Percentiles rank a stretch among this genome's conserved stretches.
These are phyloP conservation scores for Chrysolina oricalcia DNA, from an alignment of 2,888 invertebrate genomes.

Conservation along the genomic window DNA sequence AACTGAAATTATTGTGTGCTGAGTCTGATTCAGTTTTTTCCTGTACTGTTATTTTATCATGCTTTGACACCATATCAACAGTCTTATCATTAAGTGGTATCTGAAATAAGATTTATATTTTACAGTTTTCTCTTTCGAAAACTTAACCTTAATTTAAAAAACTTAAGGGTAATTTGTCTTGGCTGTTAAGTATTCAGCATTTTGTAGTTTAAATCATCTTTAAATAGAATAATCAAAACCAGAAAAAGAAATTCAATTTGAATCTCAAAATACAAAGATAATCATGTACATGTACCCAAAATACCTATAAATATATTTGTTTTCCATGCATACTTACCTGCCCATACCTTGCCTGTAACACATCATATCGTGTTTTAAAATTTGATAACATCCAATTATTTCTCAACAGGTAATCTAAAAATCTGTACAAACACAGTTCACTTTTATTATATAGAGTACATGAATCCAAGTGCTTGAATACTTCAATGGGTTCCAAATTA, in stretches of 20 bases:
- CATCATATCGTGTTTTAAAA: constrained; percentile 72
- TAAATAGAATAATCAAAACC: too few species aligned
- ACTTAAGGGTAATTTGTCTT: too few species aligned
- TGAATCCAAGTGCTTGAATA: constrained; percentile 75
- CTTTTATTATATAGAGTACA: constrained; percentile 76
- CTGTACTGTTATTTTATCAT: constrained; percentile 64
- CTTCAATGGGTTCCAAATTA: constrained; percentile 71
- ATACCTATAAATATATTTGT: too few species aligned
- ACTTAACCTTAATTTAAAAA: too few species aligned
- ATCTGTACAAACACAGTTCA: constrained; percentile 75
- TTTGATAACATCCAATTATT: constrained; percentile 73
- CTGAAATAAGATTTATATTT: constrained; percentile 43
- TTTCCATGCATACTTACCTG: constrained; percentile 65
- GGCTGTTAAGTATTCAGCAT: too few species aligned
- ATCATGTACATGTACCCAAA: too few species aligned
- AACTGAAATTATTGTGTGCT: constrained; percentile 61
- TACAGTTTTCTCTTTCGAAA: too few species aligned
- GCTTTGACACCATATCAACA: constrained; percentile 57
- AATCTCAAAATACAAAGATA: too few species aligned
- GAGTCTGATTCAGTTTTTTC: constrained; percentile 63
- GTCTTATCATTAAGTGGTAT: constrained; percentile 57
- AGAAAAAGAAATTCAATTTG: too few species aligned
- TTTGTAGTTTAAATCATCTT: too few species aligned
- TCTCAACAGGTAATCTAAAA: constrained; percentile 71
- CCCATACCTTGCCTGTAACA: constrained; percentile 71